Evolutionary conservation across 2,888 invertebrate genomes (phyloP), one percentile per base, ranked within the genome.

Genomic region (Epinotia ramella): DNA sequence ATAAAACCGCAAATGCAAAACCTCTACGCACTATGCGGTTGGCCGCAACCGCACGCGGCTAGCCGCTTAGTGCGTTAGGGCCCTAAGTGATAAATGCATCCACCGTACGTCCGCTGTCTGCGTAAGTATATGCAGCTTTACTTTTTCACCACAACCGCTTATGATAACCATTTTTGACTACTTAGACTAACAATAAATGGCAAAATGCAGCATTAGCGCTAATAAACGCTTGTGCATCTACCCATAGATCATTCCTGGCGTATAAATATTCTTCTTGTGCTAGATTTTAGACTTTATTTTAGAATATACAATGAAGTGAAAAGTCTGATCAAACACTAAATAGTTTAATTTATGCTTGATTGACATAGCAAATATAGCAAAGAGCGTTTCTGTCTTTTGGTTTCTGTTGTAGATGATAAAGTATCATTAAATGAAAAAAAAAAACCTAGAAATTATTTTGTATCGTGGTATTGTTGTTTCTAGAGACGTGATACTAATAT

Each of bases 311-410:
- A 24, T 67, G 16, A 76, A 67, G 67, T 64, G n/a, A 69, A 28
- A 74, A 65, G 69, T 74, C 74, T 74, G 74, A 70, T 7, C 64
- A 24, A 46, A 69, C 69, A 64, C 74, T 49, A 74, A 74, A 74
- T 46, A 64, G 53, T 56, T 56, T 40, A 46, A 64, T 20, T 69
- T 74, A 53, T 73, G 56, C 44, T 53, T 63, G n/a, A 53, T 63
- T 63, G 16, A 4, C 33, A 53, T 2, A 46, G 24, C 11, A 9
- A 40, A 59, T 13, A 24, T 40, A 63, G 3, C 11, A 20, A 57
- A 20, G 9, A 20, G 56, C 7, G 18, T 6, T 18, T n/a, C 16
- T 62, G 18, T 18, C 13, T 57, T 49, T 40, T 28, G 13, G 13
- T 69, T 20, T 40, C n/a, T 68, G 20, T 20, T 40, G n/a, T 66